Evolutionary conservation across 2,797 vertebrate genomes (phyloP), one percentile per base, ranked within the genome.

Genomic region (Lacerta viridis): DNA sequence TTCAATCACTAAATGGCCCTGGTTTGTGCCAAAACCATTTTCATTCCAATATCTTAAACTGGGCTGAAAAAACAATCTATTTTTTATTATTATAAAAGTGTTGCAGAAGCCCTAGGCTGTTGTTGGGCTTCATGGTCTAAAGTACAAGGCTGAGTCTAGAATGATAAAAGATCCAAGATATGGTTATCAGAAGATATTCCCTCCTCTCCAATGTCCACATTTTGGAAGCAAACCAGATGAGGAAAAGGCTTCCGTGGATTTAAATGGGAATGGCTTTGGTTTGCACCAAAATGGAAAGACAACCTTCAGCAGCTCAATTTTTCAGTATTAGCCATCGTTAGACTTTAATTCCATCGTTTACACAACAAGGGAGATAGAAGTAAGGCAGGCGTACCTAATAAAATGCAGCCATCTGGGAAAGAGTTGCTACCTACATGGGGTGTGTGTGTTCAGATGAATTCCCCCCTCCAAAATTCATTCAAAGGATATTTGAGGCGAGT

Each of bases 11-110:
- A 84, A 87, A 4, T 1, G 89, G 23, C 39, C 9, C 23, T 7
- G 3, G 1, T n/a, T 82, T 80, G 84, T 5, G 50, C n/a, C 87
- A 4, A 87, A 86, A 68, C 39, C 23, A 7, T 69, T 72, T 2
- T 71, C 83, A 64, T 6, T 27, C 27, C 68, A 77, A 23, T 55
- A 10, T 33, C 80, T 87, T 81, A 43, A 3, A 74, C 5, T 17
- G n/a, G 0, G 39, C 81, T 71, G 91, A 89, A 90, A 0, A 74
- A 4, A 74, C 0, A 33, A 11, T 29, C 0, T 8, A 41, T 3
- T 13, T 89, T 86, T 72, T 72, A 71, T 66, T 23, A 83, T 61
- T 68, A 39, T 43, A 68, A 43, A 41, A 11, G 2, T 1, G 23
- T 20, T 18, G 27, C 25, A 25, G 64, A 13, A 2, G n/a, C 10